Conservation (phyloP, 53 echinoderm and acorn worm species). For the Holothuria leucospilota region DNA sequence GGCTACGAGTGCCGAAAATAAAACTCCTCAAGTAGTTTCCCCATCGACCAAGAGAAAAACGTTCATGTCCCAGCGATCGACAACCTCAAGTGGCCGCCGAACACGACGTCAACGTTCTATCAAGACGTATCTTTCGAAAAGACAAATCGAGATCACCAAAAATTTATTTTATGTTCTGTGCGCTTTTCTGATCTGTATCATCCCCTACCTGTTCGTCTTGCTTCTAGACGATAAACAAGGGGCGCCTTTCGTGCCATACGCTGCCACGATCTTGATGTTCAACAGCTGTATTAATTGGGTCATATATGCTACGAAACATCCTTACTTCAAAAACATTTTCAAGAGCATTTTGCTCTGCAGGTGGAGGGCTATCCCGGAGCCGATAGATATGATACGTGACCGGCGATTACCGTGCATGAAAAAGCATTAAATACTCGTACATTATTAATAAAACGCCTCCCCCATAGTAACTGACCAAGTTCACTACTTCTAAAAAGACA, state of each 20-base stretch:
- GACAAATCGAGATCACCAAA: slow-evolving; percentile 78
- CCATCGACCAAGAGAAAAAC: not conserved
- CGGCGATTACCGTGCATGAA: slow-evolving; percentile 20
- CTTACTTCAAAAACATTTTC: slow-evolving; percentile 70
- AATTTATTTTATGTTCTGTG: slow-evolving; percentile 77
- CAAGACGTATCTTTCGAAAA: slow-evolving; percentile 45
- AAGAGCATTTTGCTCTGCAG: slow-evolving; percentile 60
- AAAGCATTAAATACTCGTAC: not conserved
- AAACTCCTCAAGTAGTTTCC: too few relatives aligned
- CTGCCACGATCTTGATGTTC: slow-evolving; percentile 62
- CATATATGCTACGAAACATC: slow-evolving; percentile 84
- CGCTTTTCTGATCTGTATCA: slow-evolving; percentile 67
- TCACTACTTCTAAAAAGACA: too few relatives aligned
- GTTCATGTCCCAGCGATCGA: slow-evolving; percentile 27
- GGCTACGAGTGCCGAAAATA: too few relatives aligned
- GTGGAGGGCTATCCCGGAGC: slow-evolving; percentile 68
- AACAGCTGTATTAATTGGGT: slow-evolving; percentile 82
- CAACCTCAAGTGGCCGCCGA: slow-evolving; percentile 14
- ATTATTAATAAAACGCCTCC: too few relatives aligned
- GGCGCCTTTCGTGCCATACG: slow-evolving; percentile 58
- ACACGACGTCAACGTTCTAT: slow-evolving; percentile 15
- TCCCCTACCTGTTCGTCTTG: slow-evolving; percentile 62
- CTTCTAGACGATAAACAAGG: slow-evolving; percentile 49
- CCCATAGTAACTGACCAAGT: too few relatives aligned
- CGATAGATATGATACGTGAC: slow-evolving; percentile 49